Evolutionary conservation across 2,113 vertebrate species (phyloP), one percentile per base, ranked within the genome.

Genomic region (Oreochromis tanganicae): DNA sequence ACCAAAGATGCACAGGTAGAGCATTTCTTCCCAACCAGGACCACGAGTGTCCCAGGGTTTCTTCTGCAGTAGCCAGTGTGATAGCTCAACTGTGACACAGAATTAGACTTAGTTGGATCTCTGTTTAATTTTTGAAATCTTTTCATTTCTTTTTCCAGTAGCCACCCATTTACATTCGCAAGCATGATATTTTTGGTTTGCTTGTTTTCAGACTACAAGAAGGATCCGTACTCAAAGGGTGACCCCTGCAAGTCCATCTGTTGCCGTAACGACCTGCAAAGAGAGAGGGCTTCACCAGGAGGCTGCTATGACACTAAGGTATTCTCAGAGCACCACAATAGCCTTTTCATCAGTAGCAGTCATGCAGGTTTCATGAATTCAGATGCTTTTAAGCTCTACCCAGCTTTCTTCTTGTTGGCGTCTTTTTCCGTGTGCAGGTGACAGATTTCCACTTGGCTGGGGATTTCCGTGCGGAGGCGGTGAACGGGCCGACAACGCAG

Each of bases 221-320:
- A 59, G 2, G 98, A 99, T 84, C 97, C 97, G 0, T 99, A 99
- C 34, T 97, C 97, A 0, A 81, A 96, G 73, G 96, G 92, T 1
- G 93, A 99, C 90, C 97, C 98, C 17, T 99, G 98, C 88, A 97
- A 96, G 27, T 97, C 97, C 73, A 97, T 99, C 94, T 99, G 98
- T 90, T 99, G 98, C 86, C 97, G 98, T 5, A 95, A 95, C 0
- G 98, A 99, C 94, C 95, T 99, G 93, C 59, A 17, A 21, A 38
- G 91, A 34, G 68, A 48, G 12, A 57, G 80, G 1, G 94, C 98
- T 6, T 92, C 92, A 29, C 97, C 98, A 9, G 95, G 89, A 78
- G 98, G 98, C 24, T 99, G 98, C 94, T 99, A 98, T 57, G 98
- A 99, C 92, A 97, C 98, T 1, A 99, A 99, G 97, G 98, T 98